Evolutionary conservation across 2,888 invertebrate species (phyloP).

Genomic region (Tryphoninae sp.): DNA sequence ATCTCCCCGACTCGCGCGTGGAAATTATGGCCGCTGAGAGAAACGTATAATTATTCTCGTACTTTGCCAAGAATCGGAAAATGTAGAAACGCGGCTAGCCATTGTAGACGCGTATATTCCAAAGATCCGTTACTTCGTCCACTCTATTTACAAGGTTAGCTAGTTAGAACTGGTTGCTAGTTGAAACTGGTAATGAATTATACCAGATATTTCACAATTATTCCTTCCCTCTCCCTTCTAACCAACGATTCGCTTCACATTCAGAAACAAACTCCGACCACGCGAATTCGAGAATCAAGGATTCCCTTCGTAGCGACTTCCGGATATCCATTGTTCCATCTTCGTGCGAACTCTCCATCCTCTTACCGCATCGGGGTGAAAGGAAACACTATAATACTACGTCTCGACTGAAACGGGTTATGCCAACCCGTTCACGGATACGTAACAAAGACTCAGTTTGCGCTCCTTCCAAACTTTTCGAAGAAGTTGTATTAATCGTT

Average conservation of each 20-base stretch:
- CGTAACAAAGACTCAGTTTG: slow-evolving; percentile 69
- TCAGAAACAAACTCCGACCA: slow-evolving; percentile 53
- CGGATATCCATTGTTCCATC: slow-evolving; percentile 55
- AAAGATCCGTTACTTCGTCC: too few relatives aligned
- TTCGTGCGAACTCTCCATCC: slow-evolving; percentile 59
- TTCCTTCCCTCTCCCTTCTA: slow-evolving; percentile 7
- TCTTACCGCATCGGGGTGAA: slow-evolving; percentile 40
- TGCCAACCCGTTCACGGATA: slow-evolving; percentile 31
- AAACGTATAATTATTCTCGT: too few relatives aligned
- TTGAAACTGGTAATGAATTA: background rate
- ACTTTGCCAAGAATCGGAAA: too few relatives aligned
- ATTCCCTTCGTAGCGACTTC: slow-evolving; percentile 45
- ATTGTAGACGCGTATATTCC: too few relatives aligned
- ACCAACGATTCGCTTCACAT: slow-evolving; percentile 16
- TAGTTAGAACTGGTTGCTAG: background rate
- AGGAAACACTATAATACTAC: slow-evolving; percentile 36
- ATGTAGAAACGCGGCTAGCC: too few relatives aligned
- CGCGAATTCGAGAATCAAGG: slow-evolving; percentile 52
- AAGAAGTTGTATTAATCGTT: slow-evolving; percentile 76
- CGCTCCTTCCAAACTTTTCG: slow-evolving; percentile 55
- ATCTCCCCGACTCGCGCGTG: too few relatives aligned
- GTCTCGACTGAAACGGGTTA: slow-evolving; percentile 29
- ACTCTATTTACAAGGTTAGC: background rate
- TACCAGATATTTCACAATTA: slow-evolving; percentile 24
- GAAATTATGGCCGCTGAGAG: too few relatives aligned